phyloP scores from a whole-genome alignment of 2,888 invertebrate genomes.

The Lasioglossum morio region DNA sequence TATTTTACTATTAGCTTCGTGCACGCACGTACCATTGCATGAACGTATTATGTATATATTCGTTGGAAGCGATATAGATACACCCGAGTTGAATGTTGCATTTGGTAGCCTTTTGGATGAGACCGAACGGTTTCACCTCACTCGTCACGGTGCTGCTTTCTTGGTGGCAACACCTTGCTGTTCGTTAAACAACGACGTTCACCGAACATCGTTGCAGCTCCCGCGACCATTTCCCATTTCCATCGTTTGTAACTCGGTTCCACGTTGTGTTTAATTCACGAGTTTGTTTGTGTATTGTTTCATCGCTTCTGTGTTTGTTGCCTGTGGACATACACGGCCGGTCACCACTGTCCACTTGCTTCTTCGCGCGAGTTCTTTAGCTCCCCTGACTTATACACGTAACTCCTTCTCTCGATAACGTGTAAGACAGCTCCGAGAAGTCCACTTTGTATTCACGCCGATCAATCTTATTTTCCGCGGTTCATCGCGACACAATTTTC shows the following conservation, averaged over 20 bases:
- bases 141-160: background rate
- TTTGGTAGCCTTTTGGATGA: conserved; percentile 11
- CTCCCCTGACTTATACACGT: background rate
- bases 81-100: background rate
- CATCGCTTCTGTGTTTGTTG: conserved; percentile 1
- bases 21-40: conserved; percentile 67
- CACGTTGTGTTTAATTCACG: background rate
- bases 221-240: background rate
- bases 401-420: background rate
- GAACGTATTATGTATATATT: conserved; percentile 18
- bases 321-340: conserved; percentile 12
- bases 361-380: conserved; percentile 25
- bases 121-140: background rate
- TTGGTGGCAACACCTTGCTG: background rate
- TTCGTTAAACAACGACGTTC: background rate
- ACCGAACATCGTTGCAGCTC: background rate
- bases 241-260: background rate
- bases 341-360: conserved; percentile 37
- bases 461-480: background rate
- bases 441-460: background rate
- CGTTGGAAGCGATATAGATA: conserved; percentile 12
- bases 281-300: background rate
- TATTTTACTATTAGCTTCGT: conserved; percentile 50
- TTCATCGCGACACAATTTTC: background rate
- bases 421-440: background rate